Base-by-base conservation (phyloP, 2,888 invertebrate genomes). In the Hemaris fuciformis region DNA sequence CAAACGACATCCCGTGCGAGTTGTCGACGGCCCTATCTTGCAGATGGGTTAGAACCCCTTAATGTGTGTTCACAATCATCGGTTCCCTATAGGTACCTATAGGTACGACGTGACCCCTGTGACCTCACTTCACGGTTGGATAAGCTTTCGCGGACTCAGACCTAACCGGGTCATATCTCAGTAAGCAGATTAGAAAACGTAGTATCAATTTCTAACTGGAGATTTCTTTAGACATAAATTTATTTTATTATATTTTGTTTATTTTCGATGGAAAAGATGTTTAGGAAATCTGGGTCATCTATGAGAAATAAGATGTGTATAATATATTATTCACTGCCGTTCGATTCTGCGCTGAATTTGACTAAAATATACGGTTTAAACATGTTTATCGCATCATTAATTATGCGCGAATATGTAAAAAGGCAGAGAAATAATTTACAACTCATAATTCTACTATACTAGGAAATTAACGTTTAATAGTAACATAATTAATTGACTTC, bases 11-110 rank as follows among this genome's bases (percentile, higher is more conserved):
- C 64, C 64, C 69, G 66, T 72, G 70, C 63, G 67, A 71, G 69
- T 70, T 72, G 68, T 70, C 71, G 71, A 62, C 72, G 69, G 69
- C 68, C 71, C 68, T 73, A 69, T 75, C 72, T 69, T 63, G 31
- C 71, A 73, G 72, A 77, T 75, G 74, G 75, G 68, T 63, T 43
- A 61, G 73, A 70, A 70, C 76, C 75, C 74, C 69, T 70, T 77
- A 75, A 75, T 72, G 67, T 68, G 48, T 66, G 63, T 62, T 65
- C 59, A 62, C 65, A 61, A 69, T 64, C 65, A 73, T 68, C 60
- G 69, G 65, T 66, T 69, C 66, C 63, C 67, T 66, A 57, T 67
- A n/a, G n/a, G n/a, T n/a, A 64, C 68, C 63, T 64, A 64, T 64
- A 59, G 64, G 66, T 69, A 64, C 66, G 34, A 23, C 66, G 62